Conservation (phyloP, 2,888 invertebrate genomes). For the Apotomis turbidana region DNA sequence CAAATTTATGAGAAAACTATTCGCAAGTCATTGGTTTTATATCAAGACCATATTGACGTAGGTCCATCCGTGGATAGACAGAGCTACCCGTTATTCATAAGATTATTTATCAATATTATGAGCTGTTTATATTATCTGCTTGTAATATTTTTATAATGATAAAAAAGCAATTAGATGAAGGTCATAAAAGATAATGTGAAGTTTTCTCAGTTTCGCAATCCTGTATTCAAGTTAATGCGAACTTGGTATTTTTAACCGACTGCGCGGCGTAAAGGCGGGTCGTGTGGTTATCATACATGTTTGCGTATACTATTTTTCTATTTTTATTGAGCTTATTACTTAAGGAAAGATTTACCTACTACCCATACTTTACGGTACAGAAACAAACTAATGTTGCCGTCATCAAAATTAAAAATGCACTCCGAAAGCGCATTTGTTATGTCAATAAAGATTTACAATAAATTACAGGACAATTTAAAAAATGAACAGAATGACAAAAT, state of each 20-base stretch:
- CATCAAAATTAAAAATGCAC: no score
- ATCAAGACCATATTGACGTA: neutral
- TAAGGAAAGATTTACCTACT: no score
- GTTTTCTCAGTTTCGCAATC: conserved; percentile 14
- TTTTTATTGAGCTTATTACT: no score
- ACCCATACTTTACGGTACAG: no score
- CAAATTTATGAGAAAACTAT: neutral
- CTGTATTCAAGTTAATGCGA: neutral
- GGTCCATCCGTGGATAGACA: neutral
- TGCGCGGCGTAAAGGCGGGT: no score
- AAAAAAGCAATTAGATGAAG: conserved; percentile 24
- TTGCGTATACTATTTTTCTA: no score
- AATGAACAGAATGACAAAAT: no score
- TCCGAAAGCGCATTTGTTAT: no score
- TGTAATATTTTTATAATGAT: conserved; percentile 14
- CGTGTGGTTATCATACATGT: no score
- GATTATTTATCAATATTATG: conserved; percentile 11
- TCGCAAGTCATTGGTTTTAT: neutral
- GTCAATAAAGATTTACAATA: no score
- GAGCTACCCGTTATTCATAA: neutral
- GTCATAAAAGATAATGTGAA: conserved; percentile 12
- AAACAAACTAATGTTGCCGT: no score
- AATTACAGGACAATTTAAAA: no score
- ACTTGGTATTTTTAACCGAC: neutral
- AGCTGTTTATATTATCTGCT: conserved; percentile 2